Base-by-base conservation (phyloP, 1,140 invertebrate genomes). In the Tribolium castaneum region DNA sequence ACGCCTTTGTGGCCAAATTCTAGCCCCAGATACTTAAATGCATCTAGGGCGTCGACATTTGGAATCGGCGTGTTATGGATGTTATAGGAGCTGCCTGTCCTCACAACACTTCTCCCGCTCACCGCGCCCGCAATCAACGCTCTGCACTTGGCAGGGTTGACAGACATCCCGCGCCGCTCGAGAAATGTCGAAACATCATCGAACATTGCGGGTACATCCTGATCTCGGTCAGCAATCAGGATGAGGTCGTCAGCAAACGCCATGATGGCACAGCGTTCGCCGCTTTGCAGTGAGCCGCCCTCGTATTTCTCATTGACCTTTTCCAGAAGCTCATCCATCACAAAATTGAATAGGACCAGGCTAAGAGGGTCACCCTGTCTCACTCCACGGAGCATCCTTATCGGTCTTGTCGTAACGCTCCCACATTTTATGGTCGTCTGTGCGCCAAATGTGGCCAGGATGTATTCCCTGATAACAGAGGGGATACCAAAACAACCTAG, bases 341-440 rank as follows among this genome's bases (percentile, higher is more conserved):
- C 85, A 25, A 87, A 54, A 76, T 89, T 89, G 73, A 89, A 90
- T 1, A 89, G 78, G 0, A 88, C 14, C 1, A 87, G 87, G 0
- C 85, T 87, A 5, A 89, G 80, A 0, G 88, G 86, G 59, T 89
- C 88, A 0, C 89, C 88, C 74, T 89, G 89, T 51, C 87, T 84
- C 0, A 89, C 88, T 0, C 88, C 89, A 50, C 83, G 78, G 0
- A 77, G 82, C 10, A 86, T 78, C 12, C 70, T 76, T 3, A 85
- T 79, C 75, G 80, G 74, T 9, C 52, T 35, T 39, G 82, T 83
- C 10, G 14, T 34, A 4, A 70, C 39, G 0, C 52, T 70, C 16
- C 75, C 71, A 0, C 82, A 80, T 51, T 77, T 77, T 16, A 78
- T 75, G 0, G 75, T 54, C 1, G 83, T 85, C n/a, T n/a, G n/a